Base-by-base conservation (phyloP, 2,888 invertebrate species). In the Nephrocerus scutellatus region DNA sequence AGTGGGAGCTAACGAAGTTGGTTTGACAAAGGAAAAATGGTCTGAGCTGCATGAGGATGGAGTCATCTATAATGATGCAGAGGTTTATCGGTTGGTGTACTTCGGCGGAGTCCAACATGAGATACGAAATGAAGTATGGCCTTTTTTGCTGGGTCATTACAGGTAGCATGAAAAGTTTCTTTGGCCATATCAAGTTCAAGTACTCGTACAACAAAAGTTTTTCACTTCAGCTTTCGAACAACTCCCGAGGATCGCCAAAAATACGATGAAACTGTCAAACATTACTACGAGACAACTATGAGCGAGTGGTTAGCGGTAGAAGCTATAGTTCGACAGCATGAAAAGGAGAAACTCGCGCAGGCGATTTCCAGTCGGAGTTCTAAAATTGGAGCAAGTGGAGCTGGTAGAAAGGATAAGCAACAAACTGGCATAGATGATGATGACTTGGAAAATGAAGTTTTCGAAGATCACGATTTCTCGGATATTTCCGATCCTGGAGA, bases 301-400 rank as follows among this genome's bases (percentile, higher is more conserved):
- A 88, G 91, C 0, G 92, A 93, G 63, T 95, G 95, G 95, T 67
- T 91, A 46, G 90, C 91, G 1, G 89, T 93, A 0, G 95, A 96
- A 62, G 91, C 91, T 0, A 91, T 93, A 46, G 89, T 93, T 1
- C 69, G 80, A 3, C 86, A 88, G 60, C 70, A 80, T 4, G 89
- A 91, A 55, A 80, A 82, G 45, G 88, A 88, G 60, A 81, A 80
- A 20, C 85, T 85, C 45, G 89, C 87, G 0, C 81, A 82, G 12
- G 89, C 88, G 20, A 77, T 89, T 36, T 89, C 89, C 2, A 81
- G 86, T 55, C 70, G 87, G 18, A 82, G 80, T 30, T 77, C 80
- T 15, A 84, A 83, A 56, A 79, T 79, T 40, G 78, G 59, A 59
- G 70, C 70, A 6, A 16, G 18, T 14, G 34, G 24, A 16, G 22